phyloP scores from a whole-genome alignment of 2,113 vertebrate species.

The Lagopus muta region DNA sequence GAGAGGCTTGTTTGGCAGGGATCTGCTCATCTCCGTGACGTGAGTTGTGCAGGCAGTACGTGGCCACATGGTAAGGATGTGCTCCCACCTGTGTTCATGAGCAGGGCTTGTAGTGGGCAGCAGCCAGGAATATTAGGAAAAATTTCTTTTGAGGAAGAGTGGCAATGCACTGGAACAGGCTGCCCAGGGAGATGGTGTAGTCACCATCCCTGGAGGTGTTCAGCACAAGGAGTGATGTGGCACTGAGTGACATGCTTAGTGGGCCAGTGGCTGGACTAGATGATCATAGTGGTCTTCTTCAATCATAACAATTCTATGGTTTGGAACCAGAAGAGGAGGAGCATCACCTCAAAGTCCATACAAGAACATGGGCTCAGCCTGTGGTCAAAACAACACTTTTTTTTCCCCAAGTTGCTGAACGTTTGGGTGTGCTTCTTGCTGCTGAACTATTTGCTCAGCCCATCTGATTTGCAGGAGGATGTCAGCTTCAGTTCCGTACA shows the following conservation, averaged over 20 bases:
- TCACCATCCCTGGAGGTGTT: too few relatives aligned
- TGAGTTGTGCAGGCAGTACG: background rate
- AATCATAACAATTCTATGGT: background rate
- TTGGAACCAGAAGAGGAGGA: background rate
- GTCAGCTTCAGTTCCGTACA: background rate
- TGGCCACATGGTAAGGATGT: background rate
- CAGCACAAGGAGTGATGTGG: too few relatives aligned
- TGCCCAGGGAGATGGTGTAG: too few relatives aligned
- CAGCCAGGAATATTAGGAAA: background rate
- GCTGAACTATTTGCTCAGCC: background rate
- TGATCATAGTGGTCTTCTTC: too few relatives aligned
- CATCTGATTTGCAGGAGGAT: background rate
- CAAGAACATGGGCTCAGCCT: background rate
- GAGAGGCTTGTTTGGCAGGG: background rate
- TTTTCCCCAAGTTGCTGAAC: background rate
- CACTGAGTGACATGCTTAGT: too few relatives aligned
- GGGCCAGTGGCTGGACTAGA: too few relatives aligned
- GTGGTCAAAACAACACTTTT: background rate
- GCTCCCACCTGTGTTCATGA: background rate
- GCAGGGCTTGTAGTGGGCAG: fast-evolving
- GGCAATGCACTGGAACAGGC: too few relatives aligned
- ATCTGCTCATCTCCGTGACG: background rate
- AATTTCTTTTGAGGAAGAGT: too few relatives aligned
- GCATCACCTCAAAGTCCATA: background rate
- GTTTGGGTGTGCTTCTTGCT: background rate